Evolutionary conservation across 2,113 vertebrate species (phyloP), one percentile per base, ranked within the genome.

Genomic region (Syrrhaptes paradoxus): DNA sequence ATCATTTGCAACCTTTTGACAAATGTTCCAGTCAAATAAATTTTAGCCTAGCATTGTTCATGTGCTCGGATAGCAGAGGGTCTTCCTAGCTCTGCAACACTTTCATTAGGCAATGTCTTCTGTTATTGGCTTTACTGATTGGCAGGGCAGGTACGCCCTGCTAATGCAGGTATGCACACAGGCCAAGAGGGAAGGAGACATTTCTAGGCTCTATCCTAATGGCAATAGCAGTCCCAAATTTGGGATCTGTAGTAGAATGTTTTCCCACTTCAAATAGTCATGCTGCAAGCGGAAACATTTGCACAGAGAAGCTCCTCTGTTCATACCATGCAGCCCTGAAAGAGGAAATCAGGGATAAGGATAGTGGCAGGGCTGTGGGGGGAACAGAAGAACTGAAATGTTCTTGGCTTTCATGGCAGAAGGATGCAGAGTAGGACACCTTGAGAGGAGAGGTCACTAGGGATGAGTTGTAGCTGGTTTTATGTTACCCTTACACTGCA

Each of bases 11-110:
- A 81, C 31, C 19, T 38, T 91, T 62, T 89, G 87, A 91, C 73
- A 95, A 79, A 94, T 62, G 74, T 81, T 72, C 48, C 72, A 88
- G 57, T 71, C 82, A 91, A 89, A 89, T 26, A 72, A 45, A 85
- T 74, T 81, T 91, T 67, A 55, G 51, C 29, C 10, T 41, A 74
- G 28, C n/a, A 68, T 67, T 86, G 65, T 48, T 90, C 43, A 51
- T 55, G 58, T 65, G 8, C 31, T 41, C 54, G 68, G 51, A 67
- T 61, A 82, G 75, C 48, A 74, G 66, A 55, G 38, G 32, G 55
- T 70, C 59, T 89, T 78, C 66, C 41, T 34, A 57, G 41, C 34
- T 65, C 26, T 61, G 32, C 31, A n/a, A n/a, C 7, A 7, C 36
- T 80, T 93, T 81, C 41, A 90, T 74, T 77, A 92, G 28, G 59